Conservation (phyloP, 2,113 vertebrate genomes). For the Clarias gariepinus region DNA sequence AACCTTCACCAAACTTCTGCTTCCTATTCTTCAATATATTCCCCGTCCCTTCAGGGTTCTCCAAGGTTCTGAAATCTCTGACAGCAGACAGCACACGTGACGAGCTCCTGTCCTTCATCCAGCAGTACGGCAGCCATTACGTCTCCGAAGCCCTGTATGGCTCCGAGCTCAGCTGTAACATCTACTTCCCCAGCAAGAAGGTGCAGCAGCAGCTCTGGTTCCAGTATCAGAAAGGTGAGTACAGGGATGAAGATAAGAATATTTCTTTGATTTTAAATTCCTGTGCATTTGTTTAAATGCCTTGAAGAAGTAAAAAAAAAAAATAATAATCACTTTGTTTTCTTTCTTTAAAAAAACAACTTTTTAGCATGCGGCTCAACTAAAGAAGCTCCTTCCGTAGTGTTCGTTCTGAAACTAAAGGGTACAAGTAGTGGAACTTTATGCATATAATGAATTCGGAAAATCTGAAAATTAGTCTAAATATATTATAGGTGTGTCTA, state of each 20-base stretch:
- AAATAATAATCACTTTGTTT: background rate
- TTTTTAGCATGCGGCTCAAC: background rate
- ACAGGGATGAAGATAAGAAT: background rate
- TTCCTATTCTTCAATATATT: background rate
- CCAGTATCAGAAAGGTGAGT: slow-evolving; percentile 99
- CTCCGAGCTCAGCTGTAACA: slow-evolving; percentile 93
- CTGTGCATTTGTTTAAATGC: background rate
- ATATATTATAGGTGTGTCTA: too few relatives aligned
- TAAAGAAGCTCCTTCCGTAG: background rate
- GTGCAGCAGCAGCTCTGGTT: slow-evolving; percentile 98
- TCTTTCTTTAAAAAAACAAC: background rate
- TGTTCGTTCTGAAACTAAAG: background rate
- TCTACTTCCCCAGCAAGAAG: slow-evolving; percentile 98
- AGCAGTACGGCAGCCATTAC: slow-evolving; percentile 93
- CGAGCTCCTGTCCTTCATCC: slow-evolving; percentile 89
- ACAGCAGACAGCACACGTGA: slow-evolving; percentile 89
- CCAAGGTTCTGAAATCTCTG: slow-evolving; percentile 91
- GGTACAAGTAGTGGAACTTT: too few relatives aligned
- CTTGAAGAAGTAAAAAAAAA: background rate
- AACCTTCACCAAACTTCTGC: background rate
- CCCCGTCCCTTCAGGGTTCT: slow-evolving; percentile 76
- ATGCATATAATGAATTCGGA: too few relatives aligned
- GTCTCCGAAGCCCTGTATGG: slow-evolving; percentile 91
- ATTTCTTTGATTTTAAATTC: background rate
- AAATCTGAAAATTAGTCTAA: too few relatives aligned